These are phyloP conservation scores for Capromys pilorides DNA, from an alignment of 2,797 vertebrate species.

Conservation along the genomic window DNA sequence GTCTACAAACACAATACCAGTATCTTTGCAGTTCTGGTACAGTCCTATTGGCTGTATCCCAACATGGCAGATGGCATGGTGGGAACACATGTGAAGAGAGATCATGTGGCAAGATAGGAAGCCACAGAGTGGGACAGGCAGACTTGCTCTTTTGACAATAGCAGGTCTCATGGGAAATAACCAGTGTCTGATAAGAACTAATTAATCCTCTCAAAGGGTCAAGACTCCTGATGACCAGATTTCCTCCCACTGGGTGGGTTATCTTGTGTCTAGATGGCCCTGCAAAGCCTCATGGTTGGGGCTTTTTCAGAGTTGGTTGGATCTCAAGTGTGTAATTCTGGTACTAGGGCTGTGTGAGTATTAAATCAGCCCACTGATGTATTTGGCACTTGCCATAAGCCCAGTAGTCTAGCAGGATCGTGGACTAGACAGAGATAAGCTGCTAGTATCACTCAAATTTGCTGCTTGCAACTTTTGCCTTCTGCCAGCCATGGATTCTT, in stretches of 20 bases:
- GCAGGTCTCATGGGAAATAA: background rate
- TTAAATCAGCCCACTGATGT: background rate
- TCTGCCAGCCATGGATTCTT: background rate
- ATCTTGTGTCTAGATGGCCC: background rate
- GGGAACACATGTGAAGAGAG: background rate
- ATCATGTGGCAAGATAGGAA: background rate
- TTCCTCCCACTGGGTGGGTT: background rate
- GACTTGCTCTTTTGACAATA: background rate
- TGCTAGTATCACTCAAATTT: background rate
- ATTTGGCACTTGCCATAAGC: background rate
- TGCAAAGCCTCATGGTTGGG: background rate
- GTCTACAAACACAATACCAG: background rate
- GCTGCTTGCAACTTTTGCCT: background rate
- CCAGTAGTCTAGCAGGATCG: background rate
- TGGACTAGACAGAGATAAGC: background rate
- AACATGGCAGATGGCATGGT: background rate
- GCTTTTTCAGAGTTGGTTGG: background rate
- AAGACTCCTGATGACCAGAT: background rate
- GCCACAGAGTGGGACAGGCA: too few relatives aligned
- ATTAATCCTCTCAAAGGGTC: background rate
- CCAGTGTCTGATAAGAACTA: background rate
- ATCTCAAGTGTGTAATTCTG: background rate
- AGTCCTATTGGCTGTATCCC: background rate
- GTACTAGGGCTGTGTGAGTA: background rate
- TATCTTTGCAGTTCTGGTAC: background rate